Evolutionary conservation across 2,797 vertebrate genomes (phyloP).

Genomic region (Mus minutoides): DNA sequence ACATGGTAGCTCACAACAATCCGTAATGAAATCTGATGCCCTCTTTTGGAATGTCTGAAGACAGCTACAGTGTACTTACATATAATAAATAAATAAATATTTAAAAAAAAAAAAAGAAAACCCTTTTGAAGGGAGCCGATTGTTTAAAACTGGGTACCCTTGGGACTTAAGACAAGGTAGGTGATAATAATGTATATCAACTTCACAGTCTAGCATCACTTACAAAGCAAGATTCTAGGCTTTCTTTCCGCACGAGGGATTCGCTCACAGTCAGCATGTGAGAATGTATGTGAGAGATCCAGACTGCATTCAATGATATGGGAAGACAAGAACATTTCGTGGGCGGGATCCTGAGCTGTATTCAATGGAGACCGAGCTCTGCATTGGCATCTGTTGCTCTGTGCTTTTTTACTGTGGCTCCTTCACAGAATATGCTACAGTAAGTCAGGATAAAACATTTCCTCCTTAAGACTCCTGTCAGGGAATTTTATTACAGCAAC

Average conservation of each 20-base stretch:
- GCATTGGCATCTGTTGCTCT: not conserved
- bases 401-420: not conserved
- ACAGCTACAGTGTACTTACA: no score
- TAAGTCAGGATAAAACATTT: not conserved
- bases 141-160: not conserved
- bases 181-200: not conserved
- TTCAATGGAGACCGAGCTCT: not conserved
- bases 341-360: not conserved
- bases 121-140: not conserved
- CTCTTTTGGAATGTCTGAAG: no score
- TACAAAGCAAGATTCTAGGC: not conserved
- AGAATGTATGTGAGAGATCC: not conserved
- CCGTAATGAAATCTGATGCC: no score
- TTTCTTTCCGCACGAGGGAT: not conserved
- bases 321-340: not conserved
- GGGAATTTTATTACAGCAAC: not conserved
- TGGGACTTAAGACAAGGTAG: not conserved
- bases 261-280: no score
- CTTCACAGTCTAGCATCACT: not conserved
- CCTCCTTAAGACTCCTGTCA: not conserved
- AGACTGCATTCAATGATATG: no score
- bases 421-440: not conserved
- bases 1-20: no score
- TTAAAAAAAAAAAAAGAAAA: not conserved
- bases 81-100: not conserved